Evolutionary conservation across 2,113 vertebrate species (phyloP), one percentile per base, ranked within the genome.

Genomic region (Zapus hudsonius): DNA sequence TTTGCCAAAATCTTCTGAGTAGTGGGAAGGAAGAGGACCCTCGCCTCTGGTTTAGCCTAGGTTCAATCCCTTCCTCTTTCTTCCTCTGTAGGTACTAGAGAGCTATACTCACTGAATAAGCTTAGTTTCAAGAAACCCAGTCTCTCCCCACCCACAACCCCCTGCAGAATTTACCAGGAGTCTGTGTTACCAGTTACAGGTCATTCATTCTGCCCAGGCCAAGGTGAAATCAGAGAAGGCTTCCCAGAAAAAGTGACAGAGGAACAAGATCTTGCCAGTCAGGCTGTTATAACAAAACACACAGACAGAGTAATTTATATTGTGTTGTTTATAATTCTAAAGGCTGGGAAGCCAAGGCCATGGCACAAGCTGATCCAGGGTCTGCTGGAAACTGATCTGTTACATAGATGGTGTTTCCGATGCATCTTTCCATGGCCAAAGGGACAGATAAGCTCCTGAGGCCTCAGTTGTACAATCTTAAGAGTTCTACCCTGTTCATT

Each of bases 241-340:
- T 94, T 95, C 72, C 44, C 2, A 2, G 81, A 27, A 63, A 80
- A 75, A 59, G 59, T n/a, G 73, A 17, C 67, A 38, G 3, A 27
- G 59, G 19, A 22, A 4, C 7, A 38, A 7, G 10, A 3, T 38
- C 22, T 52, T 7, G 0, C 2, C 36, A 5, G 2, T 33, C 52
- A 12, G 40, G 27, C 20, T 78, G 63, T 33, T 63, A 19, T 59
- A 69, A n/a, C 79, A 66, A 84, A 69, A 7, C 20, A 17, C 22
- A 0, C 1, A n/a, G 31, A 15, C 15, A 0, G 52, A 16, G 19
- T 17, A 6, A 25, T 40, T 11, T 8, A 59, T 29, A 8, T 5
- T 2, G 19, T 16, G 25, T 8, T 16, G 9, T 20, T 33, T 23
- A 31, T 1, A 17, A 47, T 36, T 25, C 47, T 2, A 12, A 23